Evolutionary conservation across 2,888 invertebrate species (phyloP).

Genomic region (Eretmocerus hayati): DNA sequence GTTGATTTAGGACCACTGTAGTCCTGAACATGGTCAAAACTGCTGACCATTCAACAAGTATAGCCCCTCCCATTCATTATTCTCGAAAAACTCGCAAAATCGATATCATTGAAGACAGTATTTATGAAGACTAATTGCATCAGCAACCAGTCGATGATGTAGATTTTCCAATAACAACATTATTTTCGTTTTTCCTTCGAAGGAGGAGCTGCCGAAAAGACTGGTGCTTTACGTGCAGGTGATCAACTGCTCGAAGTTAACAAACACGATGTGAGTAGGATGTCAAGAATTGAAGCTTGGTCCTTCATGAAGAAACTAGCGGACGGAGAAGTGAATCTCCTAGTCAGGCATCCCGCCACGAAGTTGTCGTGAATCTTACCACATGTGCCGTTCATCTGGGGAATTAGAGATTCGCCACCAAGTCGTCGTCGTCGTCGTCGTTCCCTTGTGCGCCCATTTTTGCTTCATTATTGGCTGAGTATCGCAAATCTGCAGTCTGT

Average conservation of each 20-base stretch:
- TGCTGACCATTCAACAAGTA: too few relatives aligned
- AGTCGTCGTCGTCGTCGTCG: too few relatives aligned
- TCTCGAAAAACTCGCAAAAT: neutral
- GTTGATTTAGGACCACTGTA: neutral
- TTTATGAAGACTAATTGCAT: neutral
- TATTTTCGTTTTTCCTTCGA: neutral
- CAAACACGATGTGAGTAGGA: constrained; percentile 68
- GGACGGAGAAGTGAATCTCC: constrained; percentile 70
- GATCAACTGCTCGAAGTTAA: constrained; percentile 84
- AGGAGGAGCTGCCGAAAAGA: constrained; percentile 88
- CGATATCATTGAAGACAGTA: neutral
- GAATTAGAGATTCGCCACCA: too few relatives aligned
- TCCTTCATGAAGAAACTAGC: constrained; percentile 84
- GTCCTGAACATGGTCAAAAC: too few relatives aligned
- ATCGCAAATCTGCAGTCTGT: too few relatives aligned
- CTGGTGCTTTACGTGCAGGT: constrained; percentile 73
- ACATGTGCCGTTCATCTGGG: neutral
- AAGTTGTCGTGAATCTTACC: constrained; percentile 39
- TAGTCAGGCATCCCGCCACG: constrained; percentile 49
- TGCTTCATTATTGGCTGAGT: too few relatives aligned
- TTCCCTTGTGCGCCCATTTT: too few relatives aligned
- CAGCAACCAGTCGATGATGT: too few relatives aligned
- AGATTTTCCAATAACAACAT: neutral
- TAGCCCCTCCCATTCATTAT: too few relatives aligned
- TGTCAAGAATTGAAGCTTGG: constrained; percentile 94